Evolutionary conservation across 2,888 invertebrate genomes (phyloP), one percentile per base, ranked within the genome.

Genomic region (Nomada fabriciana): DNA sequence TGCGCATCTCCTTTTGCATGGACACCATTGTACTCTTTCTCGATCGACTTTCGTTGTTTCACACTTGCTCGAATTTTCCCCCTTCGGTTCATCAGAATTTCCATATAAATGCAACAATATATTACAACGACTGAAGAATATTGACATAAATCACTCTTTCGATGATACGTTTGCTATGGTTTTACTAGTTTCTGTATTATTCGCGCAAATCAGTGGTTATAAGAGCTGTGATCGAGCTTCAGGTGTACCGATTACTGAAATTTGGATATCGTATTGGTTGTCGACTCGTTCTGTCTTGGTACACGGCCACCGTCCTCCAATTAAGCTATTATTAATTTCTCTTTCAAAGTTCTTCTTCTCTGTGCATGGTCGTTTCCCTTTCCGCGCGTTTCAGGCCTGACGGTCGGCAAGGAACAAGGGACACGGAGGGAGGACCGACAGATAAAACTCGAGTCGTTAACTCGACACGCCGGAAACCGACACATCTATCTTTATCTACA

Each of bases 381-480:
- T 75, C 70, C 53, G 43, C 55, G 80, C n/a, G 60, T 80, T 63
- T 20, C 61, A 20, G 11, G 57, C 25, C 53, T 42, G 81, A 52
- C 70, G 42, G 81, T 75, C 73, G 68, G 55, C 73, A 36, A 64
- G 70, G 64, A 67, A 73, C 72, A 80, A 68, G 61, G 70, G 64
- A 74, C 55, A 61, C 72, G 73, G 47, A 80, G 83, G 86, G 71
- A 82, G 67, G 63, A 74, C 87, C 86, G 89, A 91, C 89, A 89
- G 89, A 91, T 91, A 91, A 91, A 91, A 89, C 82, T 89, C 89
- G 89, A 92, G 92, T 93, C 91, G 91, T 93, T 93, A 93, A 92
- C 91, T 92, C 92, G 89, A 90, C 91, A 91, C 91, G 89, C 92
- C 93, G 93, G 93, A 93, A 93, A 92, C 91, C 88, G 89, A 89